A percentile compares a stretch with the other conserved stretches of the same genome.
Evolutionary conservation across 2,797 vertebrate species (phyloP).

Genomic region (Knipowitschia caucasica): DNA sequence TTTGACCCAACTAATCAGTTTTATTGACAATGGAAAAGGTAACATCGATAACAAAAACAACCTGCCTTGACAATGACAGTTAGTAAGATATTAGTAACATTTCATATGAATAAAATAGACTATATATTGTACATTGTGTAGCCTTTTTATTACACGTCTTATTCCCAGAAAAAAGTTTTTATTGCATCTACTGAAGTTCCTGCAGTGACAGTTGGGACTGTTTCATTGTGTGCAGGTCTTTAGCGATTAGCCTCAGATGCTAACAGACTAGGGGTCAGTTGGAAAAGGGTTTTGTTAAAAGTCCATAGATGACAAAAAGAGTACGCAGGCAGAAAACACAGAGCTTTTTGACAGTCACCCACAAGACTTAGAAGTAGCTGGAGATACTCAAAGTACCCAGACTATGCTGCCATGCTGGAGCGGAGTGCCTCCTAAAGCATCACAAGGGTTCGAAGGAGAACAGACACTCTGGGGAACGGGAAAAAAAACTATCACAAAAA

Average conservation of each 20-base stretch:
- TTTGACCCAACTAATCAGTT: conserved; percentile 62
- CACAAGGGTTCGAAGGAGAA: conserved; percentile 16
- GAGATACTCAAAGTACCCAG: conserved; percentile 23
- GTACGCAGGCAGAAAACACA: conserved; percentile 37
- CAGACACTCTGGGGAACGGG: conserved; percentile 33
- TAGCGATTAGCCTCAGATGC: conserved; percentile 51
- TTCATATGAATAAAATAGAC: conserved; percentile 76
- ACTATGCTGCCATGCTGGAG: conserved; percentile 39
- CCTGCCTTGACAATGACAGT: conserved; percentile 57
- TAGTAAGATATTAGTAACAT: conserved; percentile 72
- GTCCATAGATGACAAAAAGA: conserved; percentile 49
- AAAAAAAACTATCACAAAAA: conserved; percentile 54
- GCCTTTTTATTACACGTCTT: conserved; percentile 70
- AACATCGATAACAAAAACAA: conserved; percentile 66
- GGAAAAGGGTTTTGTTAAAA: conserved; percentile 47
- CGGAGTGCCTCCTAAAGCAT: conserved; percentile 9
- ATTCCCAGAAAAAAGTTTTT: conserved; percentile 62
- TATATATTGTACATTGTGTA: conserved; percentile 71
- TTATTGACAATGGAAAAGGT: conserved; percentile 59
- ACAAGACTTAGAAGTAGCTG: conserved; percentile 23
- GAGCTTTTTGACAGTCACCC: conserved; percentile 36
- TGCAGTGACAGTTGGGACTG: conserved; percentile 36
- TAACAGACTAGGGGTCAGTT: conserved; percentile 45
- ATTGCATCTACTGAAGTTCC: conserved; percentile 73
- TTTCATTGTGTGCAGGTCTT: conserved; percentile 43